phyloP scores from a whole-genome alignment of 1,140 invertebrate genomes.

The Stenopsyche tienmushanensis region DNA sequence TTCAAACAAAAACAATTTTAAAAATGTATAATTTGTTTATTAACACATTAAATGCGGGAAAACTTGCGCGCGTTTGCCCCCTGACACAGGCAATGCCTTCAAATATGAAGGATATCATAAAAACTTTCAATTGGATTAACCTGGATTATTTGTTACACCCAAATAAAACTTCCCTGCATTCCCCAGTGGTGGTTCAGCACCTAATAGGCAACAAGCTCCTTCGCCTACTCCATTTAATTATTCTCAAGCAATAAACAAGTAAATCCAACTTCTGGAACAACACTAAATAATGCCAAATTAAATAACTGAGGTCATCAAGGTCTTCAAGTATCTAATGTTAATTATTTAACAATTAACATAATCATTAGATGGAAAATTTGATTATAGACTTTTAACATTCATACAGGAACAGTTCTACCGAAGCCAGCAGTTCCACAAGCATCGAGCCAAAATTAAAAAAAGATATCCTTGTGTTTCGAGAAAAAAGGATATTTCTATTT shows the following conservation, averaged over 20 bases:
- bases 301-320: background rate
- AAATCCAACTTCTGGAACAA: slow-evolving; percentile 4
- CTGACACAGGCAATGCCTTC: too few species aligned
- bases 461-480: too few species aligned
- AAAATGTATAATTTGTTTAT: too few species aligned
- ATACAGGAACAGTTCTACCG: too few species aligned
- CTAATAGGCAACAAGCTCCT: slow-evolving; percentile 1
- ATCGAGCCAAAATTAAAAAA: slow-evolving; percentile 47
- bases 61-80: too few species aligned
- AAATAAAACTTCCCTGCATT: slow-evolving; percentile 24
- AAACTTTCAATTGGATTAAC: background rate
- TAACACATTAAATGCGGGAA: too few species aligned
- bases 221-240: slow-evolving; percentile 22
- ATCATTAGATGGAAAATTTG: slow-evolving; percentile 16
- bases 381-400: slow-evolving; percentile 30
- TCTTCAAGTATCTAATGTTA: background rate
- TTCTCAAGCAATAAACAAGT: slow-evolving; percentile 25
- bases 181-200: background rate
- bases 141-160: background rate
- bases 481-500: too few species aligned
- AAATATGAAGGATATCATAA: background rate
- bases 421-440: background rate
- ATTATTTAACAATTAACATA: slow-evolving; percentile 16
- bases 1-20: too few species aligned
- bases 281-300: slow-evolving; percentile 2